A percentile compares a stretch with the other conserved stretches of the same genome.
Conservation (phyloP, 2,797 vertebrate genomes). For the Galaxias olidus region DNA sequence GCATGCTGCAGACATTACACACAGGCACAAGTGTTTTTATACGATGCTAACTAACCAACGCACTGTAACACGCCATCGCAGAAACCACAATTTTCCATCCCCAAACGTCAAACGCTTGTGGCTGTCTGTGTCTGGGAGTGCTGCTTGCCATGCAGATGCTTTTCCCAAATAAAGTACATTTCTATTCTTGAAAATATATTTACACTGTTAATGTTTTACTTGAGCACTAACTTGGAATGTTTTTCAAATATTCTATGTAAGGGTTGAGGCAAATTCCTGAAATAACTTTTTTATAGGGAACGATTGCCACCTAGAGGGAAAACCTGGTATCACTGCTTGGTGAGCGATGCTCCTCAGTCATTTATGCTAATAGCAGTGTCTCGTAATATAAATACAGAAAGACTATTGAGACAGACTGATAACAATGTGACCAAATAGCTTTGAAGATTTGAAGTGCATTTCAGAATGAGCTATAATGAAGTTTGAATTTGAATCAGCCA, state of each 20-base stretch:
- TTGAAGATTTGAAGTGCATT: too few species aligned
- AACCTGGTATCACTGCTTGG: not conserved
- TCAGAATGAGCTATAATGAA: too few species aligned
- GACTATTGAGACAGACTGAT: too few species aligned
- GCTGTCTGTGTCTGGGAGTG: conserved; percentile 64
- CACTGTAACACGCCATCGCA: conserved; percentile 67
- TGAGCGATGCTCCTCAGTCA: not conserved
- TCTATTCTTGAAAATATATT: not conserved
- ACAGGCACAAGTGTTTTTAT: conserved; percentile 72
- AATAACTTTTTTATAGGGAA: conserved; percentile 4
- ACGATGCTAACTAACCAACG: conserved; percentile 59
- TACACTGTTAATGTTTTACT: too few species aligned
- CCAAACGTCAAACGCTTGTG: conserved; percentile 70
- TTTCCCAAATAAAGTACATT: conserved; percentile 17
- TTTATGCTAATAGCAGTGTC: too few species aligned
- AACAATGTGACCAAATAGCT: too few species aligned
- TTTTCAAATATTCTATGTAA: too few species aligned
- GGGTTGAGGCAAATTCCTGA: too few species aligned
- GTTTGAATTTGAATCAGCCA: too few species aligned
- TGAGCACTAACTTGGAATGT: too few species aligned
- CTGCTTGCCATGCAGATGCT: conserved; percentile 21
- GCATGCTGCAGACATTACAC: conserved; percentile 68
- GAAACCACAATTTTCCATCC: conserved; percentile 76
- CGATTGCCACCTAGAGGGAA: conserved; percentile 48
- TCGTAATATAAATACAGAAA: too few species aligned